Evolutionary conservation across 1,140 invertebrate species (phyloP), one percentile per base, ranked within the genome.

Genomic region (Steinernema feltiae): DNA sequence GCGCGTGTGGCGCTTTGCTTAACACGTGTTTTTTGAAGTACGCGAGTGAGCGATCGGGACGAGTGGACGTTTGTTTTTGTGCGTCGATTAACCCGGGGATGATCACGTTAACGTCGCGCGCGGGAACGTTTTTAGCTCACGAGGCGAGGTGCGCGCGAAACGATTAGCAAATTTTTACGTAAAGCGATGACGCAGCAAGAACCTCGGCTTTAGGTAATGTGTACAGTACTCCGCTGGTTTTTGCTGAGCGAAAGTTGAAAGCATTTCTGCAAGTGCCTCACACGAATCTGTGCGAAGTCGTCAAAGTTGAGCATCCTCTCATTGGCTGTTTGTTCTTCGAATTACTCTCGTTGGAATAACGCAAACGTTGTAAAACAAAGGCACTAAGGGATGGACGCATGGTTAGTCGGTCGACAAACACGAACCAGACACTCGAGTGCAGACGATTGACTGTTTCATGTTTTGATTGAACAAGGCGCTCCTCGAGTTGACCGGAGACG

Each of bases 1-100:
- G 53, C 53, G 53, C 24, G 53, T 63, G 53, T 63, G 53, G 53
- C 53, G 12, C 12, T 21, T 63, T 63, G 24, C 12, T 3, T 17
- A 63, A 63, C 53, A 63, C 53, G 53, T 63, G 53, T 63, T 63
- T 63, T 63, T 63, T 63, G 53, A 63, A 63, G 53, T 46, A n/a
- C 41, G 41, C 7, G 41, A 46, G 41, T 7, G 7, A 21, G 24
- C 53, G 7, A 21, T 21, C 53, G 53, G 24, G 15, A 21, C 7
- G 53, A 63, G 53, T 7, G 53, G 24, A 27, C 53, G 53, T 63
- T 63, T 63, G 53, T 63, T 63, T 63, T 63, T 27, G 53, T 63
- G 7, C 15, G 7, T 63, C 53, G 53, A 63, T 63, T 63, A 63
- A 3, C 53, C 53, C 53, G 53, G 15, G 53, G 53, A 63, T 63